These are phyloP conservation scores for Pipistrellus pygmaeus DNA, from an alignment of 2,797 vertebrate species.

Conservation along the genomic window DNA sequence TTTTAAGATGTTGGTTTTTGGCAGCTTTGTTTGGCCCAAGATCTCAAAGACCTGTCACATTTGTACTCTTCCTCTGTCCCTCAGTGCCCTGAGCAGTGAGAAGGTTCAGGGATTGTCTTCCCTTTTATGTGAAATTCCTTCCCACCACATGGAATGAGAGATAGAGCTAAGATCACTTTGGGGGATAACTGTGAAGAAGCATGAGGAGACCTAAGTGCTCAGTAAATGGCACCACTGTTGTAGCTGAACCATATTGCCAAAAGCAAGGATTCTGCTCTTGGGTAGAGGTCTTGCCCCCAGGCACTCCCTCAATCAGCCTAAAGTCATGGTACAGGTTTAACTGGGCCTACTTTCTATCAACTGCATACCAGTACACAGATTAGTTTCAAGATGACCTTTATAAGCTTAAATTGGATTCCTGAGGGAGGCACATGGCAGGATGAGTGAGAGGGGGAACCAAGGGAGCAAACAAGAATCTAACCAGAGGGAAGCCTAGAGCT, in stretches of 20 bases:
- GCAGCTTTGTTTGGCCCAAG: background rate
- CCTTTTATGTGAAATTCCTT: background rate
- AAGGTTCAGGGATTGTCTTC: background rate
- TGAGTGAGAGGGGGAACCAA: background rate
- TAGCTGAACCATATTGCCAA: background rate
- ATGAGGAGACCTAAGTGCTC: background rate
- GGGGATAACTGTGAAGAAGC: background rate
- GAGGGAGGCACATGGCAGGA: background rate
- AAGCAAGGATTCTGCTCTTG: background rate
- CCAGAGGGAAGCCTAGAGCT: background rate
- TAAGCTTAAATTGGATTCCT: background rate
- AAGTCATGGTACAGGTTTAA: background rate
- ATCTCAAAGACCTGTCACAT: background rate
- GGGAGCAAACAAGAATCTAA: background rate
- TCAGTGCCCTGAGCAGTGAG: background rate
- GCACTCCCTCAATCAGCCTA: background rate
- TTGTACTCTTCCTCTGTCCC: background rate
- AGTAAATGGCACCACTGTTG: background rate
- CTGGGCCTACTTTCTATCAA: background rate
- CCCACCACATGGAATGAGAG: background rate
- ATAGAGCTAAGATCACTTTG: background rate
- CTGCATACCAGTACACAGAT: background rate
- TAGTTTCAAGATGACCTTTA: background rate
- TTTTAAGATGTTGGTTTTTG: background rate
- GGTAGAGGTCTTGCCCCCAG: background rate